These are phyloP conservation scores for Numenius phaeopus DNA, from an alignment of 2,797 vertebrate genomes.

Conservation along the genomic window DNA sequence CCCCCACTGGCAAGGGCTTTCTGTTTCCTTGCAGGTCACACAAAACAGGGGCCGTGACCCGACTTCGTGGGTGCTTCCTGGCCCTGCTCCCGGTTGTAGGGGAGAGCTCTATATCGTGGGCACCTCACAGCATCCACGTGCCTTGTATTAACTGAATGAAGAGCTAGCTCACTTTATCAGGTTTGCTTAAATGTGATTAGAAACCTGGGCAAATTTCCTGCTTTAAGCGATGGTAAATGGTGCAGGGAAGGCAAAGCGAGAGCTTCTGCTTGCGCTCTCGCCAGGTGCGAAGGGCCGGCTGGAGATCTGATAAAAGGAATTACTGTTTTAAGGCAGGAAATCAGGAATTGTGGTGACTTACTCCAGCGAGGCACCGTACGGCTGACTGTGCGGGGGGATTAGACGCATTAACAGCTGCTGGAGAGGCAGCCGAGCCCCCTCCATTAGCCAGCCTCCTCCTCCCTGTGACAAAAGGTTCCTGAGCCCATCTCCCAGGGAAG, in stretches of 20 bases:
- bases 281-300: background rate
- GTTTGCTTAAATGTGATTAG: background rate
- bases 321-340: background rate
- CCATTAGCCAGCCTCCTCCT: background rate
- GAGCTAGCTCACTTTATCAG: background rate
- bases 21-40: background rate
- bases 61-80: accelerated
- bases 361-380: background rate
- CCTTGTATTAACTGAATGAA: background rate
- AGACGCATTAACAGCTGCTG: background rate
- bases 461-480: background rate
- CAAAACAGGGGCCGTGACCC: background rate
- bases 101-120: background rate
- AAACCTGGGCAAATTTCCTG: background rate
- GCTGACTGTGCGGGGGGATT: background rate
- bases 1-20: background rate
- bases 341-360: background rate
- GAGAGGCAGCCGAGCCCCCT: background rate
- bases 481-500: background rate
- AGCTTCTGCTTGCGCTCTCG: background rate
- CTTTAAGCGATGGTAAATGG: background rate
- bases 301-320: background rate
- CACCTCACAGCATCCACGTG: accelerated
- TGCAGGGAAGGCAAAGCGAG: background rate
- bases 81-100: background rate